Evolutionary conservation across 2,113 vertebrate species (phyloP).

Genomic region (Etheostoma spectabile): DNA sequence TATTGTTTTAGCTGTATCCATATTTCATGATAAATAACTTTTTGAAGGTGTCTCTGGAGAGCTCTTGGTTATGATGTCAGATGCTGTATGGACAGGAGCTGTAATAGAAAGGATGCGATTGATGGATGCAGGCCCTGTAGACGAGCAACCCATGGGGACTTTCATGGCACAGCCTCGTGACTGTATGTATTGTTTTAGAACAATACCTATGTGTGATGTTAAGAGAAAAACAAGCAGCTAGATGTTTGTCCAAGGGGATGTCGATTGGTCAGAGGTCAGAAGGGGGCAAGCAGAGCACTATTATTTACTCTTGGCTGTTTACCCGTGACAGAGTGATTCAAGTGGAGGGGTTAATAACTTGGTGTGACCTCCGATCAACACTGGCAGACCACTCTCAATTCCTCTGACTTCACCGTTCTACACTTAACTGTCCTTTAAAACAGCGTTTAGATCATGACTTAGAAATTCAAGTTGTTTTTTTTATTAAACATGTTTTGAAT

Average conservation of each 20-base stretch:
- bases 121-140: slow-evolving; percentile 43
- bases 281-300: slow-evolving; percentile 51
- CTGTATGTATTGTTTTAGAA: slow-evolving; percentile 39
- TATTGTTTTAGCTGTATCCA: slow-evolving; percentile 35
- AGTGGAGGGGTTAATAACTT: slow-evolving; percentile 80
- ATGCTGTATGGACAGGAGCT: slow-evolving; percentile 37
- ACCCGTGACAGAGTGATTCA: slow-evolving; percentile 70
- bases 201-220: slow-evolving; percentile 39
- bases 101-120: slow-evolving; percentile 62
- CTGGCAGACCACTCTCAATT: slow-evolving; percentile 51
- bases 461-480: slow-evolving; percentile 8
- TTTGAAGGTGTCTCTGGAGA: slow-evolving; percentile 56
- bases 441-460: slow-evolving; percentile 18
- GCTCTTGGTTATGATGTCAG: slow-evolving; percentile 50
- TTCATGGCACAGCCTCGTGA: background rate
- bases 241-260: slow-evolving; percentile 65
- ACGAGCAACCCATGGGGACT: slow-evolving; percentile 40
- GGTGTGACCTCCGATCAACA: slow-evolving; percentile 73
- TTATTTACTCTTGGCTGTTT: slow-evolving; percentile 79
- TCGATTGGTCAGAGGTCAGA: slow-evolving; percentile 63
- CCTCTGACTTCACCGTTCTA: slow-evolving; percentile 27
- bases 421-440: slow-evolving; percentile 36
- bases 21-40: slow-evolving; percentile 56
- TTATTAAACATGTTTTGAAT: background rate
- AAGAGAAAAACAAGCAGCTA: slow-evolving; percentile 18